These are phyloP conservation scores for Nothocercus nigrocapillus DNA, from an alignment of 2,113 vertebrate genomes.

Conservation along the genomic window DNA sequence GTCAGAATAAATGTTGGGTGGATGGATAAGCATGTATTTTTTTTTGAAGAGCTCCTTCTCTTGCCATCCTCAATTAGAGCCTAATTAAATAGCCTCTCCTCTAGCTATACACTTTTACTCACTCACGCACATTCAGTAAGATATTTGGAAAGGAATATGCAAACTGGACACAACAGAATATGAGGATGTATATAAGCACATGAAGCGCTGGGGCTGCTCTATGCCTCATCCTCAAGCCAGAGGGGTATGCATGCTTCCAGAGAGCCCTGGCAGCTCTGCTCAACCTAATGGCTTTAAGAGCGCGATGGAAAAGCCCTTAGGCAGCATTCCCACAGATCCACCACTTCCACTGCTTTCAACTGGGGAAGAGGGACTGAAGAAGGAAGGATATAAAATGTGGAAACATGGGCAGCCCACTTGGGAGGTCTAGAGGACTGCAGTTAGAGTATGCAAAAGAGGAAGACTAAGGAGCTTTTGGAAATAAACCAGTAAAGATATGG, in stretches of 20 bases:
- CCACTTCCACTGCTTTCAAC: not conserved
- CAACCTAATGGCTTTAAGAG: not conserved
- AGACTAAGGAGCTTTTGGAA: too few species aligned
- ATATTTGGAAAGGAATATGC: not conserved
- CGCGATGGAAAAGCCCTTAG: fast-evolving
- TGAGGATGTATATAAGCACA: not conserved
- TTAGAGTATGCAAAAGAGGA: too few species aligned
- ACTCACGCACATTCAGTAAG: not conserved
- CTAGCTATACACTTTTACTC: not conserved
- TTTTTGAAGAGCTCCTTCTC: not conserved
- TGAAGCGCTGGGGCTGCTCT: fast-evolving
- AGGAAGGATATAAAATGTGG: too few species aligned
- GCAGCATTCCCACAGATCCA: not conserved
- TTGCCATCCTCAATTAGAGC: not conserved
- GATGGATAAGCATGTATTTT: not conserved
- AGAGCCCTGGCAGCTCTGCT: not conserved
- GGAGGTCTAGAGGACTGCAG: not conserved
- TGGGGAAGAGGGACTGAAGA: not conserved
- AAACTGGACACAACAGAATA: not conserved
- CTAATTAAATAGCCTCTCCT: not conserved
- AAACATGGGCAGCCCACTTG: not conserved
- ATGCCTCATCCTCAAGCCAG: fast-evolving
- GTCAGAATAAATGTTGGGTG: not conserved
- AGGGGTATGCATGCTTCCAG: not conserved
- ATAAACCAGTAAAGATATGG: too few species aligned